Evolutionary conservation across 2,888 invertebrate genomes (phyloP).

Genomic region (Adineta ricciae): DNA sequence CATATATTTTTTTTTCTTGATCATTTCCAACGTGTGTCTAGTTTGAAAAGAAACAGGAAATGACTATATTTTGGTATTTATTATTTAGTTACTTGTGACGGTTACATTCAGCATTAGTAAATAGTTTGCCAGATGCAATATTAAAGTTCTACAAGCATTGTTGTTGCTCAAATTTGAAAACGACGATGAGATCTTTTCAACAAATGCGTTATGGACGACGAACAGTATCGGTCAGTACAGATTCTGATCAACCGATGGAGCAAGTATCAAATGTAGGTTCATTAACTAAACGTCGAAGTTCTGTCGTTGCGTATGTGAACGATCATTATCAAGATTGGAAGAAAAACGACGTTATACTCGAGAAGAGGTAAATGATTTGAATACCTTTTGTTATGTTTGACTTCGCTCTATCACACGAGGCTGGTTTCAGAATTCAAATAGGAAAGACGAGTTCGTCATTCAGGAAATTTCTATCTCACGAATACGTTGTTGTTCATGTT

Average conservation of each 20-base stretch:
- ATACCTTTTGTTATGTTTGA: neutral
- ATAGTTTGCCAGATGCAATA: no score
- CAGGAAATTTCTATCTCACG: no score
- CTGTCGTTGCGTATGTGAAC: neutral
- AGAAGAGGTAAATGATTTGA: neutral
- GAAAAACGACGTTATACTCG: neutral
- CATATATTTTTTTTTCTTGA: neutral
- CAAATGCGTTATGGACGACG: neutral
- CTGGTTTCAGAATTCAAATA: no score
- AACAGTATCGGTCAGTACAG: neutral
- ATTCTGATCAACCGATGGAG: neutral
- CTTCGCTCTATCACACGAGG: neutral
- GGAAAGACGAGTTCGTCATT: no score
- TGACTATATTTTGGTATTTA: neutral
- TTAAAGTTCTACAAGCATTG: no score
- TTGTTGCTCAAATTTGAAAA: no score
- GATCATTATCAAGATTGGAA: neutral
- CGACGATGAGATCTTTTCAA: neutral
- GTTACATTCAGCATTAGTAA: neutral
- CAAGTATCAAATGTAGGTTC: neutral
- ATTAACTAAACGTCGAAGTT: neutral
- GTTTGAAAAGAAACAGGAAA: neutral
- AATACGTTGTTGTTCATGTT: no score
- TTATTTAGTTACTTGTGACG: neutral
- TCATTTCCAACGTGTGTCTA: no score